phyloP scores from a whole-genome alignment of 1,140 invertebrate genomes.

The Drosophila eugracilis region DNA sequence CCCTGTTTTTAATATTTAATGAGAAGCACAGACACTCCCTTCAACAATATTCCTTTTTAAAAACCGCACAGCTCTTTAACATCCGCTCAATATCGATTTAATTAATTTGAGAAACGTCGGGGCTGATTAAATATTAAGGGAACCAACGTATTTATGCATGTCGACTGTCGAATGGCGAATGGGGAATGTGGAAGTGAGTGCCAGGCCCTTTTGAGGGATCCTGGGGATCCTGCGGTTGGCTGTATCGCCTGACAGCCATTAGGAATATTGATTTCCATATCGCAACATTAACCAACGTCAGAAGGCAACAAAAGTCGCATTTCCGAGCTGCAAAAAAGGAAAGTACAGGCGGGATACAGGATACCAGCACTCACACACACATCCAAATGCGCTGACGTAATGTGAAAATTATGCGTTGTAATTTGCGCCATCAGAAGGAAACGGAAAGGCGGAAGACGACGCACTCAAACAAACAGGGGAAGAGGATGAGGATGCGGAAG shows the following conservation, averaged over 20 bases:
- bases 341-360: conserved; percentile 39
- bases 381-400: conserved; percentile 69
- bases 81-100: conserved; percentile 50
- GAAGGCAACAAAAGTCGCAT: conserved; percentile 48
- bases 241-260: conserved; percentile 71
- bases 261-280: conserved; percentile 81
- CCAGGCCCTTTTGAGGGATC: conserved; percentile 14
- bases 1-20: background rate
- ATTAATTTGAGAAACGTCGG: conserved; percentile 50
- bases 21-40: background rate
- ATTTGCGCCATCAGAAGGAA: conserved; percentile 77
- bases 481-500: conserved; percentile 8
- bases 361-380: conserved; percentile 21
- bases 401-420: conserved; percentile 80
- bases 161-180: conserved; percentile 35
- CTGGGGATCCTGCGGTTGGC: conserved; percentile 18
- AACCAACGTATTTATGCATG: conserved; percentile 43
- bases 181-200: no score
- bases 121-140: conserved; percentile 50
- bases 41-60: background rate
- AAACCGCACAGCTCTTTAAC: background rate
- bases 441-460: conserved; percentile 74
- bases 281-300: conserved; percentile 68
- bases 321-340: conserved; percentile 31
- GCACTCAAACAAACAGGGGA: conserved; percentile 56